Percentiles rank a stretch among this genome's conserved stretches.
Evolutionary conservation across 2,888 invertebrate species (phyloP).

Genomic region (Xylophagus ater): DNA sequence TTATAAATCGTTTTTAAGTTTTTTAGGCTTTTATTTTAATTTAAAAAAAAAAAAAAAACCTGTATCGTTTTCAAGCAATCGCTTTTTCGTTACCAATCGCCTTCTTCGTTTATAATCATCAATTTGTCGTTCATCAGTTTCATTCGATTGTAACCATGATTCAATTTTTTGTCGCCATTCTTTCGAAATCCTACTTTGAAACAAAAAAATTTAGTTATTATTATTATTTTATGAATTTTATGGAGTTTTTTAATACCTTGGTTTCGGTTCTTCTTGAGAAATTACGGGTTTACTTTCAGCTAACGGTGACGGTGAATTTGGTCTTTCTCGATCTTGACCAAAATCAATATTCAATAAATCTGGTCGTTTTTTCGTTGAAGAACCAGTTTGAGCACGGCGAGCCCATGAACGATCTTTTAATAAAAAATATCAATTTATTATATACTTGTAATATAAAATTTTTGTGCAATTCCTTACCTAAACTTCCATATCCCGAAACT

Average conservation of each 20-base stretch:
- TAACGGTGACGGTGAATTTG: conserved; percentile 55
- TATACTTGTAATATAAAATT: neutral
- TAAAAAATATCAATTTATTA: neutral
- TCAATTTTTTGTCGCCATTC: conserved; percentile 87
- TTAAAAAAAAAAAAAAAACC: conserved; percentile 40
- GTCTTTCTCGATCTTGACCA: conserved; percentile 58
- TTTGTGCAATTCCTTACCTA: conserved; percentile 44
- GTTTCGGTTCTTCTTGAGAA: conserved; percentile 45
- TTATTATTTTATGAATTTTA: neutral
- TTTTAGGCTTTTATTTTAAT: neutral
- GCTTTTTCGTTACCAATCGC: conserved; percentile 57
- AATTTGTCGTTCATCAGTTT: conserved; percentile 63
- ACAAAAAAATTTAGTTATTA: conserved; percentile 2
- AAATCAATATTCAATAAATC: conserved; percentile 64
- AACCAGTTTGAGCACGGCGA: conserved; percentile 57
- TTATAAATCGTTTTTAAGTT: conserved; percentile 1
- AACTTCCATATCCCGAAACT: conserved; percentile 61
- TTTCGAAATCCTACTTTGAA: conserved; percentile 41
- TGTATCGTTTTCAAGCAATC: conserved; percentile 76
- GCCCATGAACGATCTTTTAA: conserved; percentile 76
- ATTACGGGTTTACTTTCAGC: conserved; percentile 45
- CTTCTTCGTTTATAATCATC: conserved; percentile 57
- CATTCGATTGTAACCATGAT: conserved; percentile 81
- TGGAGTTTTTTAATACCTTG: conserved; percentile 38
- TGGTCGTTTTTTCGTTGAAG: conserved; percentile 62